A percentile compares a stretch with the other conserved stretches of the same genome.
Conservation (phyloP, 2,888 invertebrate species). For the Diadegma fenestrale region DNA sequence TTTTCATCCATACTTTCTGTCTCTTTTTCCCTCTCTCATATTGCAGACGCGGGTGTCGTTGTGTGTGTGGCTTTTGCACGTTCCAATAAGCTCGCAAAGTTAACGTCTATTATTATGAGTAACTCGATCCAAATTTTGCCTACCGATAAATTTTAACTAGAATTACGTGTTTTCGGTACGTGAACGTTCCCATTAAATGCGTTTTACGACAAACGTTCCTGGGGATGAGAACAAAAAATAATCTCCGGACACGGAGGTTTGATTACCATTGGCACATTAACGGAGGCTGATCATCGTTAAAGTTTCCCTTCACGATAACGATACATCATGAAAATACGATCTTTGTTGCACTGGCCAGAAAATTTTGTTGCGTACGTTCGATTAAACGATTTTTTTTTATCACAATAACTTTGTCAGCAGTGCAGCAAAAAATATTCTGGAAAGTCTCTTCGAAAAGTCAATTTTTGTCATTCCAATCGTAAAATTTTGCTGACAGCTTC, state of each 20-base stretch:
- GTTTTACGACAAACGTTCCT: slow-evolving; percentile 19
- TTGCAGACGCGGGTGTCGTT: background rate
- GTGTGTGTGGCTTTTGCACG: background rate
- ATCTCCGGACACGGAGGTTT: slow-evolving; percentile 39
- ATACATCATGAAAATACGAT: background rate
- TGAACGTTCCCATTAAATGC: background rate
- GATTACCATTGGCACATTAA: slow-evolving; percentile 16
- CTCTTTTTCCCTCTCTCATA: slow-evolving; percentile 18
- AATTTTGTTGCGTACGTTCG: no score
- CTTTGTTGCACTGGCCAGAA: no score
- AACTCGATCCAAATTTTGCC: slow-evolving; percentile 52
- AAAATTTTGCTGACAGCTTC: no score
- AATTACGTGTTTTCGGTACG: slow-evolving; percentile 12
- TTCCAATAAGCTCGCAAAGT: slow-evolving; percentile 18
- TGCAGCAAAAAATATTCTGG: no score
- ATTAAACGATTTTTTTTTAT: no score
- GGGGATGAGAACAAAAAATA: slow-evolving; percentile 9
- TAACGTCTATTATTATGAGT: slow-evolving; percentile 47
- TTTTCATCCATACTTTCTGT: slow-evolving; percentile 6
- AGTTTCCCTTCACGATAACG: slow-evolving; percentile 1
- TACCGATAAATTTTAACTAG: slow-evolving; percentile 29
- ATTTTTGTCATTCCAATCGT: no score
- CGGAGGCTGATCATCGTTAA: slow-evolving; percentile 41
- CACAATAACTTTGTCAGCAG: no score
- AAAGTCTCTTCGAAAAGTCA: no score